Evolutionary conservation across 2,888 invertebrate species (phyloP), one percentile per base, ranked within the genome.

Genomic region (Smittia sp.): DNA sequence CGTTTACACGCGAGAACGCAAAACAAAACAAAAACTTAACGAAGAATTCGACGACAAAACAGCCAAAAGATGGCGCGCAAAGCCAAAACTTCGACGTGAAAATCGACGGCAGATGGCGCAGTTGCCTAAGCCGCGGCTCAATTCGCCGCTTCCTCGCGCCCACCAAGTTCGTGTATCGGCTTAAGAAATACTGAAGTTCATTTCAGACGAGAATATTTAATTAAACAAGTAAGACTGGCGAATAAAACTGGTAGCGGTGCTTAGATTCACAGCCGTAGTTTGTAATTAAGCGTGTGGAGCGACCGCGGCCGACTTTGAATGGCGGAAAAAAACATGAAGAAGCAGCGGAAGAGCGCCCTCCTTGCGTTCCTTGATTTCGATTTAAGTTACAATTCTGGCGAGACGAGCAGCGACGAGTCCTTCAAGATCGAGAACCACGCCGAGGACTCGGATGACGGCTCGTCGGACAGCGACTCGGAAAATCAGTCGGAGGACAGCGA

Each of bases 351-450:
- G 22, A 20, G 20, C 3, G 58, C 58, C 11, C 22, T 58, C 1
- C n/a, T 18, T 9, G 58, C 58, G 13, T 58, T 58, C 13, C 18
- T 58, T 4, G 58, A 58, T 58, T 7, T 18, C 4, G 58, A 58
- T 13, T 22, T 58, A 58, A 13, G 13, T 1, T 22, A 58, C 22
- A 22, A 58, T 22, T 58, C 58, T 2, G 58, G 20, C 13, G 58
- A 58, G 11, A 58, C 58, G 13, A 58, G 58, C 11, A 27, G 27
- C 79, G 68, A 41, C 46, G 22, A 39, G 15, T 25, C 24, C 7
- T 41, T 39, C 13, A 41, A 22, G 38, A 18, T 41, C 6, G 68
- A 68, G 46, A 41, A 68, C 46, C 39, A 68, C 20, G n/a, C 25
- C 1, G 41, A 58, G 22, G 20, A 39, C 20, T 39, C 41, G 11